A percentile compares a stretch with the other conserved stretches of the same genome.
Conservation (phyloP, 2,888 invertebrate genomes). For the Phasia obesa region DNA sequence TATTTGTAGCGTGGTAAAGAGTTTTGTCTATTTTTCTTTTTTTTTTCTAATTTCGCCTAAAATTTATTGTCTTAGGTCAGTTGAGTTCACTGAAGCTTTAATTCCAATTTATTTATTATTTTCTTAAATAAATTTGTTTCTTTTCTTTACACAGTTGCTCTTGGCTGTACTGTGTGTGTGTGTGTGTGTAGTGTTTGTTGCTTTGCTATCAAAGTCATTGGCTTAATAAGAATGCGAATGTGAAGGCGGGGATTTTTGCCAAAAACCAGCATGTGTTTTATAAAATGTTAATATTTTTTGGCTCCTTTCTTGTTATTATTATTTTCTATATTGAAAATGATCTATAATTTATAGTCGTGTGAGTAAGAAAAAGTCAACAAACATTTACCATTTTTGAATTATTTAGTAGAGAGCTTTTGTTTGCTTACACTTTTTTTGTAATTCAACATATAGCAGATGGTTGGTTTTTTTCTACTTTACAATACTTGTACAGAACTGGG, state of each 20-base stretch:
- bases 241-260: constrained; percentile 51
- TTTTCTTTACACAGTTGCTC: constrained; percentile 5
- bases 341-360: constrained; percentile 57
- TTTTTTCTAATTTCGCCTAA: not conserved
- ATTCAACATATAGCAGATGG: too few species aligned
- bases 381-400: not conserved
- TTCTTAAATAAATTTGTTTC: constrained; percentile 12
- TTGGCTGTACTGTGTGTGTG: too few species aligned
- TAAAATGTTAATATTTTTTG: constrained; percentile 15
- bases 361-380: constrained; percentile 40
- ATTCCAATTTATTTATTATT: constrained; percentile 50
- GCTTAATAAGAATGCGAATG: constrained; percentile 30
- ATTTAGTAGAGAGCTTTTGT: not conserved
- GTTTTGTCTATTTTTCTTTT: not conserved
- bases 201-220: constrained; percentile 49
- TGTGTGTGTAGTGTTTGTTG: not conserved
- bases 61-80: constrained; percentile 63
- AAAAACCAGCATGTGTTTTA: constrained; percentile 62
- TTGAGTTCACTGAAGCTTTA: constrained; percentile 41
- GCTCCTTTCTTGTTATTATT: not conserved
- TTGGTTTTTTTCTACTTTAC: too few species aligned
- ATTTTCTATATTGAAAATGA: constrained; percentile 22
- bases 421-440: too few species aligned
- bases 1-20: too few species aligned
- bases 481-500: too few species aligned